Evolutionary conservation across 64 coral and sea anemone genomes (phyloP), one percentile per base, ranked within the genome.

Genomic region (Cladopsammia gracilis): DNA sequence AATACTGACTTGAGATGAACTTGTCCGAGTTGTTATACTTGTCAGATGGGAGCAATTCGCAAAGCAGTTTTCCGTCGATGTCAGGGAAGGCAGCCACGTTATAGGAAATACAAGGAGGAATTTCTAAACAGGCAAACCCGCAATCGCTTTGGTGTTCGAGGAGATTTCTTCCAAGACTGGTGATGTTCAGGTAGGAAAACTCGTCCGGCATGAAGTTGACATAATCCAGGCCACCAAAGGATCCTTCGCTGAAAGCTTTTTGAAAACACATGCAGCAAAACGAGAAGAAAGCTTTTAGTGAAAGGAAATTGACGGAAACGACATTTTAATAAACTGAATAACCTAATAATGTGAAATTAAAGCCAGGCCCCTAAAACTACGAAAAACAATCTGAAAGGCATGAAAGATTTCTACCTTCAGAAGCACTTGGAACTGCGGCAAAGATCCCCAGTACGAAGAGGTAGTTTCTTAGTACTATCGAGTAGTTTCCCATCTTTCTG

Each of bases 141-240:
- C 71, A 73, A 1, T 73, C 43, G 14, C 16, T 73, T 42, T 16
- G 34, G 34, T 46, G 12, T 15, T 46, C 4, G 48, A 47, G 11
- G 14, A 4, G 43, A 18, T 46, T 9, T 16, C 22, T 12, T 2
- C 8, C 15, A 24, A 73, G 12, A 6, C 71, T 73, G 13, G 71
- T 73, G 34, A 73, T 73, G 14, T 73, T 73, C 43, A 73, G 43
- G 71, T 73, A 73, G 71, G 44, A 73, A 45, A 73, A 47, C 16
- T 48, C 43, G 43, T 47, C 43, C 6, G 13, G 4, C 70, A 45
- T 45, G 70, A 73, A 46, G 70, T 73, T 73, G 42, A 73, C 43
- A 9, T 45, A 73, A 15, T 12, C 9, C 26, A 46, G 3, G 42
- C 43, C 16, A 6, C 10, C 42, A 13, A 10, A 14, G 1, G 42